phyloP scores from a whole-genome alignment of 2,113 vertebrate species.

The Rhabdornis inornatus region DNA sequence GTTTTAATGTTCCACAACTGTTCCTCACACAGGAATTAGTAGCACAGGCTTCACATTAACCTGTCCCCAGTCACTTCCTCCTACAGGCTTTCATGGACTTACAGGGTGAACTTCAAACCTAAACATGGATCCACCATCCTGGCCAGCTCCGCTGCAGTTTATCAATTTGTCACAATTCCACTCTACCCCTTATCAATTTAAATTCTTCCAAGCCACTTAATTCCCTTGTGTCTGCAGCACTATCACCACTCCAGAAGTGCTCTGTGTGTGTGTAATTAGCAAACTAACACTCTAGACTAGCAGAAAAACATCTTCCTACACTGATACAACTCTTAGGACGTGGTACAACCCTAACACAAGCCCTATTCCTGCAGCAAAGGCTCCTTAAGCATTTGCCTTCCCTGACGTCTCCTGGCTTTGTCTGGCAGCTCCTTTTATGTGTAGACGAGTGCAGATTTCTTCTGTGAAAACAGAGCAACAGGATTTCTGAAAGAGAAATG shows the following conservation, averaged over 20 bases:
- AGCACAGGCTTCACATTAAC: not conserved
- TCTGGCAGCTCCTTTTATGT: conserved; percentile 15
- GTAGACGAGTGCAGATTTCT: conserved; percentile 80
- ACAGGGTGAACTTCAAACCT: not conserved
- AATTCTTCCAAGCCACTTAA: not conserved
- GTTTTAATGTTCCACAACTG: not conserved
- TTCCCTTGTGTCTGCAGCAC: not conserved
- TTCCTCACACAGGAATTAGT: not conserved
- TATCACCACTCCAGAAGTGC: not conserved
- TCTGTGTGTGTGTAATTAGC: not conserved
- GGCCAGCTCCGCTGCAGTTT: not conserved
- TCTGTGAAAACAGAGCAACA: conserved; percentile 82
- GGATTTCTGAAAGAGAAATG: conserved; percentile 75
- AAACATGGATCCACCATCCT: not conserved
- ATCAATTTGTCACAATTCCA: not conserved
- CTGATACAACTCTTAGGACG: not conserved
- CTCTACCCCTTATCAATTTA: not conserved
- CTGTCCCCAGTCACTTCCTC: not conserved
- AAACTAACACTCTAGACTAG: conserved; percentile 8
- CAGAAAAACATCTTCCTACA: not conserved
- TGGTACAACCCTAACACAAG: not conserved
- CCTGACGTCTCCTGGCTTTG: conserved; percentile 67
- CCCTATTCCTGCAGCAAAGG: not conserved
- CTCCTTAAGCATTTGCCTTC: conserved; percentile 74
- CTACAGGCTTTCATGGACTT: not conserved